These are phyloP conservation scores for Chaitophorus viminalis DNA, from an alignment of 2,888 invertebrate genomes.

Conservation along the genomic window DNA sequence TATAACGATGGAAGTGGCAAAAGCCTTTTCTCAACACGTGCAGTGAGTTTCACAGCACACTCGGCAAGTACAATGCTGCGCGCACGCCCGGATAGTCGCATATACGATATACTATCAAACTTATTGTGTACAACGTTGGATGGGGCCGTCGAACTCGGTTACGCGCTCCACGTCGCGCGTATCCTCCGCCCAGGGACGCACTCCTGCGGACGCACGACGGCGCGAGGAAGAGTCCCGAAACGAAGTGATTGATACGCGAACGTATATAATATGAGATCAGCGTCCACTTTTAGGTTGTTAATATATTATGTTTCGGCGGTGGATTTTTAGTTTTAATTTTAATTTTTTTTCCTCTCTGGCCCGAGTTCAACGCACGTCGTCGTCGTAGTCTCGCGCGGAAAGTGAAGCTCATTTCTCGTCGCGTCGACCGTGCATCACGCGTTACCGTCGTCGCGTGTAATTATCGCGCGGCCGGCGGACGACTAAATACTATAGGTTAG, in stretches of 20 bases:
- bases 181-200: neutral
- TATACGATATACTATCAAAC: too few species aligned
- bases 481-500: neutral
- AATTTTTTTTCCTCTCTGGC: conserved; percentile 15
- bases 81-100: too few species aligned
- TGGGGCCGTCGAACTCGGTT: neutral
- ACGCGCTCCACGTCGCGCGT: neutral
- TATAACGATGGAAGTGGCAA: too few species aligned
- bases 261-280: conserved; percentile 37
- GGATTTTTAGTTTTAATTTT: neutral
- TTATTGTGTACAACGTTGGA: too few species aligned
- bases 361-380: conserved; percentile 42
- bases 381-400: conserved; percentile 5
- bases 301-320: neutral
- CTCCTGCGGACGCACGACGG: neutral
- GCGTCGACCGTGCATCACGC: neutral
- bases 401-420: neutral
- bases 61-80: too few species aligned
- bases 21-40: too few species aligned
- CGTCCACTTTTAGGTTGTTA: conserved; percentile 9
- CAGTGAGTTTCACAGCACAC: too few species aligned
- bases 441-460: neutral
- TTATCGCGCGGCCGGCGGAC: neutral
- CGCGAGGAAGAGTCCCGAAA: neutral
- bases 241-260: neutral